Conservation (phyloP, 1,140 invertebrate genomes). For the Hesperophylax magnus region DNA sequence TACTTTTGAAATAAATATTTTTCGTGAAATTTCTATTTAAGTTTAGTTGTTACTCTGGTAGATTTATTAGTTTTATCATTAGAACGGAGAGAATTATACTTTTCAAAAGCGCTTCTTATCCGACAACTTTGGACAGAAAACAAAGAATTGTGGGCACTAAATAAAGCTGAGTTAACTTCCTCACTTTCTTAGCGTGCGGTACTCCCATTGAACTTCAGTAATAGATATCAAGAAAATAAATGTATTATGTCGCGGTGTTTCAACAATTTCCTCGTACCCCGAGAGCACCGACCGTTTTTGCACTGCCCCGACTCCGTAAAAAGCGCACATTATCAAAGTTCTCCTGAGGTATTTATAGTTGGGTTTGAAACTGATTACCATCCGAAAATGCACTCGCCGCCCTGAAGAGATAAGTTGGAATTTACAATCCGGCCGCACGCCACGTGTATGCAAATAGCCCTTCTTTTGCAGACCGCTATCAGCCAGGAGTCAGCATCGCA, state of each 20-base stretch:
- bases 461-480: conserved; percentile 20
- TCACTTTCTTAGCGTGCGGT: neutral
- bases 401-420: conserved; percentile 48
- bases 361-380: conserved; percentile 51
- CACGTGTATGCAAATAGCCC: conserved; percentile 49
- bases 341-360: conserved; percentile 9
- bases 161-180: neutral
- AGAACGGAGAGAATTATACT: too few relatives aligned
- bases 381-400: conserved; percentile 43
- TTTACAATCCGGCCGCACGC: conserved; percentile 52
- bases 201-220: conserved; percentile 3
- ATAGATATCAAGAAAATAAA: conserved; percentile 7
- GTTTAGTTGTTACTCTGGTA: too few relatives aligned
- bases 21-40: too few relatives aligned
- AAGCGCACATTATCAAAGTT: conserved; percentile 36
- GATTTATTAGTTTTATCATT: too few relatives aligned
- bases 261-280: conserved; percentile 12
- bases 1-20: too few relatives aligned
- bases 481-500: neutral
- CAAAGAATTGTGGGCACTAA: too few relatives aligned
- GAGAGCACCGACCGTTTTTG: conserved; percentile 11
- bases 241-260: conserved; percentile 18
- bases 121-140: too few relatives aligned
- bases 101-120: too few relatives aligned
- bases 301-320: conserved; percentile 7